These are phyloP conservation scores for Loripinus fragilis DNA, from an alignment of 2,888 invertebrate species.

Conservation along the genomic window DNA sequence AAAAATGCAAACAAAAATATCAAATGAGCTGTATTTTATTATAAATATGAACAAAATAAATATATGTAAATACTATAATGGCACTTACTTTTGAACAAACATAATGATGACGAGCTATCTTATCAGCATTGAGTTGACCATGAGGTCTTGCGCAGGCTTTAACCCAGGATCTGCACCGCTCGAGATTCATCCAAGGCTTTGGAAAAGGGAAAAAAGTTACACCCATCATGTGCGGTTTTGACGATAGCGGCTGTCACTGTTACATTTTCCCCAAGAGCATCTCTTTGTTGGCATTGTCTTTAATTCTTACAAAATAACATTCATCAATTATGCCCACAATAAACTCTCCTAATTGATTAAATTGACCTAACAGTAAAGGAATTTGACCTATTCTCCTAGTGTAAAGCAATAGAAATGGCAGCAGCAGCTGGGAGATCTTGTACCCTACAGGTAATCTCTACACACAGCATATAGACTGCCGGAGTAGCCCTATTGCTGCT, in stretches of 20 bases:
- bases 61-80: neutral
- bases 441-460: too few species aligned
- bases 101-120: neutral
- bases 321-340: too few species aligned
- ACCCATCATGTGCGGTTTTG: neutral
- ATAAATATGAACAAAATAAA: neutral
- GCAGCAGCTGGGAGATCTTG: too few species aligned
- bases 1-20: neutral
- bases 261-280: neutral
- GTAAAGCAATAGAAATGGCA: too few species aligned
- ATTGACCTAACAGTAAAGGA: too few species aligned
- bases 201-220: constrained; percentile 4
- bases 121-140: neutral
- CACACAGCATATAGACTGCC: too few species aligned
- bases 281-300: constrained; percentile 6
- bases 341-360: too few species aligned
- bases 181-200: neutral
- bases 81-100: neutral
- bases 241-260: neutral
- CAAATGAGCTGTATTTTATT: neutral
- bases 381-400: too few species aligned
- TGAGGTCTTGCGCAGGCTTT: constrained; percentile 9
- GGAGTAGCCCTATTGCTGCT: too few species aligned
- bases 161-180: neutral
- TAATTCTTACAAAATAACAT: neutral